Percentiles rank a stretch among this genome's conserved stretches.
phyloP scores from a whole-genome alignment of 2,113 vertebrate species.

The Acrocephalus kingi region DNA sequence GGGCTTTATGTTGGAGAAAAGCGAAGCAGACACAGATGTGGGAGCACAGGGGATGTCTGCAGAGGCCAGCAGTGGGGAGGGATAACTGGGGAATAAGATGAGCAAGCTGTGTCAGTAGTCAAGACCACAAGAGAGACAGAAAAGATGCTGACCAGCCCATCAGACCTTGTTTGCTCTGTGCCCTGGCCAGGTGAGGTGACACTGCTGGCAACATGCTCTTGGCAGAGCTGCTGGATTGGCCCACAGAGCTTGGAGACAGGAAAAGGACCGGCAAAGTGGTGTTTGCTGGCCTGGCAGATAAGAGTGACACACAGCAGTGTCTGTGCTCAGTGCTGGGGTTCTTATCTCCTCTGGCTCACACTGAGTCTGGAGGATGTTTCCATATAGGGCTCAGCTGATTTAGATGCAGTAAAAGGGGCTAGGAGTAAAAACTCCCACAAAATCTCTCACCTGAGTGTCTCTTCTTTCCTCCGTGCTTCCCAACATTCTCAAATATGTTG shows the following conservation, averaged over 20 bases:
- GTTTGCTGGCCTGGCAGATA: not conserved
- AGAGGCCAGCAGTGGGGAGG: not conserved
- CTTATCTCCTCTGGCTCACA: not conserved
- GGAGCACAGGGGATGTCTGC: not conserved
- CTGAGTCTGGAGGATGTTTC: not conserved
- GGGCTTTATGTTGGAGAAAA: not conserved
- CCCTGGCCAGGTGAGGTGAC: not conserved
- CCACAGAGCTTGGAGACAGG: not conserved
- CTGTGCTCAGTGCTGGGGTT: fast-evolving
- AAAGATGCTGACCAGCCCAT: not conserved
- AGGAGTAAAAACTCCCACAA: not conserved
- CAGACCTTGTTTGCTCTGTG: not conserved
- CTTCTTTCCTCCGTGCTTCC: not conserved
- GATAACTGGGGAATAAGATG: not conserved
- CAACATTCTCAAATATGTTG: not conserved
- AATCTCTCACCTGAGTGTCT: not conserved
- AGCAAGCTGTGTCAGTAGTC: not conserved
- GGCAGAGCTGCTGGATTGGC: not conserved
- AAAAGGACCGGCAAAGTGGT: not conserved
- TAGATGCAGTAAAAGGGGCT: not conserved
- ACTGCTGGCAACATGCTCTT: not conserved
- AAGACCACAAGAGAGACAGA: not conserved
- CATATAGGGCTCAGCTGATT: not conserved
- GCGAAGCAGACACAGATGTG: not conserved
- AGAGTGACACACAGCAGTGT: fast-evolving